phyloP scores from a whole-genome alignment of 2,797 vertebrate species.

The Echiichthys vipera region DNA sequence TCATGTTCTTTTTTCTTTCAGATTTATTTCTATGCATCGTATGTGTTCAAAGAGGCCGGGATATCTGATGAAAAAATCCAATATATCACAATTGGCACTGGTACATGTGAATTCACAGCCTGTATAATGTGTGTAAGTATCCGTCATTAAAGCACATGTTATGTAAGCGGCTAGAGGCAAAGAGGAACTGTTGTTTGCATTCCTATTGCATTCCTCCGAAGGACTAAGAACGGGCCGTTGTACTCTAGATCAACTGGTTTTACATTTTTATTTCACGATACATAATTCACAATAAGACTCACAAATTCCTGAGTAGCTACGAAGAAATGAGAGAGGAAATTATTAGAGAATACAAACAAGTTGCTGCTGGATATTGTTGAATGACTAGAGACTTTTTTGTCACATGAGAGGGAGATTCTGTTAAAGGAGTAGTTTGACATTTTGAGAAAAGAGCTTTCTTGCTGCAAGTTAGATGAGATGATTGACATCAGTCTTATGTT shows the following conservation, averaged over 20 bases:
- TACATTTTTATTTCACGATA: too few species aligned
- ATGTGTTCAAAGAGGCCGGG: constrained; percentile 90
- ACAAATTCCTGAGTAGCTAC: neutral
- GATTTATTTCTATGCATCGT: constrained; percentile 93
- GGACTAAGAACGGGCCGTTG: neutral
- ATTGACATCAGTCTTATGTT: too few species aligned
- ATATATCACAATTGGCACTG: constrained; percentile 89
- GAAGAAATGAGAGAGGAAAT: neutral
- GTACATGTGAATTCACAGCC: constrained; percentile 89
- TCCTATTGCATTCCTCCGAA: too few species aligned
- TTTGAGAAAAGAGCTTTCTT: too few species aligned
- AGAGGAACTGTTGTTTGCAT: constrained; percentile 24
- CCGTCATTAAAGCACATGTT: constrained; percentile 35
- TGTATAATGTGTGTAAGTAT: constrained; percentile 90
- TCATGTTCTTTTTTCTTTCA: constrained; percentile 60
- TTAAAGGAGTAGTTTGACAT: too few species aligned
- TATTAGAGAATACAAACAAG: neutral
- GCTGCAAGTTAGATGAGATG: too few species aligned
- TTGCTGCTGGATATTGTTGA: neutral
- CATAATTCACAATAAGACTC: too few species aligned
- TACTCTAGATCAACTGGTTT: neutral
- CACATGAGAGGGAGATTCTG: neutral
- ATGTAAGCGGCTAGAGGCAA: constrained; percentile 53
- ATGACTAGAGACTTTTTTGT: neutral
- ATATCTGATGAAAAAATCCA: constrained; percentile 85